Percentiles rank a stretch among this genome's conserved stretches.
Evolutionary conservation across 1,140 invertebrate genomes (phyloP).

Genomic region (Acromyrmex charruanus): DNA sequence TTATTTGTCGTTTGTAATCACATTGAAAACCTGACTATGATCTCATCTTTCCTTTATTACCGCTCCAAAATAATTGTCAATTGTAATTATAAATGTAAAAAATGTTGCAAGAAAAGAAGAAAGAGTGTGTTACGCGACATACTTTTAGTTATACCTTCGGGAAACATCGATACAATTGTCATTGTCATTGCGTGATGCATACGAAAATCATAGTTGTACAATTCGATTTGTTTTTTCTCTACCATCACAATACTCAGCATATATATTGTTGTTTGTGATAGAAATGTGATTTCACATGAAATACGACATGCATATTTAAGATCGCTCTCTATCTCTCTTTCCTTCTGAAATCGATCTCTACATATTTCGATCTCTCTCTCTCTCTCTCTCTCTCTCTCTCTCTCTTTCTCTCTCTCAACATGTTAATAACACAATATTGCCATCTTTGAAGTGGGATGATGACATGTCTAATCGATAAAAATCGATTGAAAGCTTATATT

Average conservation of each 20-base stretch:
- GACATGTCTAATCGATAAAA: neutral
- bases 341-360: neutral
- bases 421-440: neutral
- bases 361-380: neutral
- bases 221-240: neutral
- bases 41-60: neutral
- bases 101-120: neutral
- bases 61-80: neutral
- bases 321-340: neutral
- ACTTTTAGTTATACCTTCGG: neutral
- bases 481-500: neutral
- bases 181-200: neutral
- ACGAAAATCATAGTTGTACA: neutral
- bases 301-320: neutral
- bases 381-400: neutral
- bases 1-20: constrained; percentile 20
- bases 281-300: neutral
- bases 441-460: neutral
- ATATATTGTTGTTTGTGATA: neutral
- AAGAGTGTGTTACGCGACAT: neutral
- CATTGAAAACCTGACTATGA: neutral
- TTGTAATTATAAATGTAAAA: neutral
- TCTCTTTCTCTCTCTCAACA: neutral
- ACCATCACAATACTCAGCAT: neutral
- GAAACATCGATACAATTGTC: constrained; percentile 8